Evolutionary conservation across 2,113 vertebrate genomes (phyloP).

Genomic region (Peromyscus polionotus): DNA sequence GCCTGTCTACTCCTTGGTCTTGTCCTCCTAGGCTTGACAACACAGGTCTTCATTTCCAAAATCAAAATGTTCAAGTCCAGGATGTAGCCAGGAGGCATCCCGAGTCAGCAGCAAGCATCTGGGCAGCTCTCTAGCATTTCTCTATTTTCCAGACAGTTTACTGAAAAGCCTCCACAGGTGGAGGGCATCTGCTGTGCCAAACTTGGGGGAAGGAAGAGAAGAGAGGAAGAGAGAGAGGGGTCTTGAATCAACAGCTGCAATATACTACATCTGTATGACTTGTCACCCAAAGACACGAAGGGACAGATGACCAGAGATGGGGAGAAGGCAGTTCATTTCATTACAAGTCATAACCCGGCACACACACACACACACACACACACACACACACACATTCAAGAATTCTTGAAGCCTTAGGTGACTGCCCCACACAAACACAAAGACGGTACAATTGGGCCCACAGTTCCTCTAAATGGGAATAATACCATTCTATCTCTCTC

Average conservation of each 20-base stretch:
- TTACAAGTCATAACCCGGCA: neutral
- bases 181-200: constrained; percentile 25
- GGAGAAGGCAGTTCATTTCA: neutral
- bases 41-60: constrained; percentile 13
- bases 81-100: neutral
- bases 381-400: neutral
- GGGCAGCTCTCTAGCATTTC: neutral
- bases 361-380: neutral
- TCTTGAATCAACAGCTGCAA: constrained; percentile 38
- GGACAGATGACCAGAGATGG: neutral
- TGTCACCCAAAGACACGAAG: neutral
- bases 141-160: constrained; percentile 35
- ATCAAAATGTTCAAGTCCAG: neutral
- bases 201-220: neutral
- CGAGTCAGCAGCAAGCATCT: neutral
- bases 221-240: neutral
- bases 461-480: neutral
- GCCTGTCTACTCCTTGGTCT: neutral
- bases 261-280: neutral
- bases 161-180: constrained; percentile 50
- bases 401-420: neutral
- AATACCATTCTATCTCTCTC: neutral
- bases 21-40: neutral
- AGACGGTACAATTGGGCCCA: rapidly evolving
- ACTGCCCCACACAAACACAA: neutral